phyloP scores from a whole-genome alignment of 2,888 invertebrate species.

The Resseliella maxima region DNA sequence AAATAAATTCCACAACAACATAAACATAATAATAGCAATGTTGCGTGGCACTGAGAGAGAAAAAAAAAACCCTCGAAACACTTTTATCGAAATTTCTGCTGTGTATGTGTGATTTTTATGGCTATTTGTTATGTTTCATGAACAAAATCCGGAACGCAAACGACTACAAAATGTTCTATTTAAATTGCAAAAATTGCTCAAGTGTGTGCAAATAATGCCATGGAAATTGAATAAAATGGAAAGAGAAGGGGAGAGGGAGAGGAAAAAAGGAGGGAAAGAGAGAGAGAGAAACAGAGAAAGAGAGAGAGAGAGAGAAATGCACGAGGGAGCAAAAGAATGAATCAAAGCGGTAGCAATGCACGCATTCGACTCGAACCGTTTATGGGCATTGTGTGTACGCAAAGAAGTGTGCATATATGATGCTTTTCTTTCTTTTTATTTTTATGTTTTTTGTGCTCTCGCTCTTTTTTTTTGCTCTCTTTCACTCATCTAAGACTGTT shows the following conservation, averaged over 20 bases:
- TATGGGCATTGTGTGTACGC: neutral
- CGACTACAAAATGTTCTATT: conserved; percentile 9
- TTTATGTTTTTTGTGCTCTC: no score
- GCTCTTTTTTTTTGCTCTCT: neutral
- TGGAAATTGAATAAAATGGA: conserved; percentile 25
- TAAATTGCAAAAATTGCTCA: conserved; percentile 48
- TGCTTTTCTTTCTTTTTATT: neutral
- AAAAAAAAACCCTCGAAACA: neutral
- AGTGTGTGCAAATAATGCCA: conserved; percentile 29
- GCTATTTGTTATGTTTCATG: neutral
- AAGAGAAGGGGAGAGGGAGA: neutral
- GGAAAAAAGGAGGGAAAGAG: neutral
- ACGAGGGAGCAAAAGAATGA: neutral
- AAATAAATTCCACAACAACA: neutral
- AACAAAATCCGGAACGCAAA: neutral
- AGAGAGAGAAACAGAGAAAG: no score
- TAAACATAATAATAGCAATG: neutral
- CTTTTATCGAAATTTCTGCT: conserved; percentile 11
- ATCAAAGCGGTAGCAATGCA: conserved; percentile 34
- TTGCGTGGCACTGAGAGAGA: neutral
- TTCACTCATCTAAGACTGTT: no score
- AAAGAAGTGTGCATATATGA: neutral
- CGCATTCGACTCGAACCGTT: conserved; percentile 51
- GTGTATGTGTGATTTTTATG: neutral
- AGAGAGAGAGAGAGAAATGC: neutral